Evolutionary conservation across 2,888 invertebrate genomes (phyloP).

Genomic region (Drosophila robusta): DNA sequence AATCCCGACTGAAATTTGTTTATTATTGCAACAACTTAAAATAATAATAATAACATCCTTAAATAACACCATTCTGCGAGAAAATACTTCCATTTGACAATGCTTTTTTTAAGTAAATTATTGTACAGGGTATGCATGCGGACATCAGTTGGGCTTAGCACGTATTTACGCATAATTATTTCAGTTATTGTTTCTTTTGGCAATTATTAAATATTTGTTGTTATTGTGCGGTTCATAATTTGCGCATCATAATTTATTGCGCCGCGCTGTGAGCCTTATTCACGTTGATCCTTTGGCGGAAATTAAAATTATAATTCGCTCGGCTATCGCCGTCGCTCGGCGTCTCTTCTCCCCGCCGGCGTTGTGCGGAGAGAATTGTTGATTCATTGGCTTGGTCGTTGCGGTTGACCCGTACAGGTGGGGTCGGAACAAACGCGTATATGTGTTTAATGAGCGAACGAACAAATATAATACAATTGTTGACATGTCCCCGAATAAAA

Average conservation of each 20-base stretch:
- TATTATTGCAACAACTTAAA: background rate
- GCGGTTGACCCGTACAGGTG: conserved; percentile 50
- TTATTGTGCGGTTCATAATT: conserved; percentile 55
- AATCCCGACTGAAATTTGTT: too few species aligned
- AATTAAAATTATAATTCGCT: conserved; percentile 57
- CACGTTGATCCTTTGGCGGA: conserved; percentile 67
- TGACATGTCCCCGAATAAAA: conserved; percentile 24
- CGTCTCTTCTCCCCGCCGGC: background rate
- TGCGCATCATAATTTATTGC: conserved; percentile 64
- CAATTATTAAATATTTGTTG: conserved; percentile 38
- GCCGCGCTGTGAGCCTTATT: conserved; percentile 43
- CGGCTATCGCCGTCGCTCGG: conserved; percentile 17
- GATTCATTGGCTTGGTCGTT: conserved; percentile 47
- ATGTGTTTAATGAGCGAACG: conserved; percentile 58
- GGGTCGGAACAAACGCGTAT: conserved; percentile 14
- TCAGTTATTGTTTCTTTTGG: conserved; percentile 19
- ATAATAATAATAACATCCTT: too few species aligned
- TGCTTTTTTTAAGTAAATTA: too few species aligned
- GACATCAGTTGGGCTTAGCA: conserved; percentile 5
- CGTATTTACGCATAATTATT: conserved; percentile 35
- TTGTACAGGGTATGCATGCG: conserved; percentile 4
- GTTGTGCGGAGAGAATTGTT: conserved; percentile 13
- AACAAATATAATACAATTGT: conserved; percentile 40
- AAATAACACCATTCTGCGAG: too few species aligned
- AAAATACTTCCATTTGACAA: too few species aligned